Conservation (phyloP, 1,140 invertebrate genomes). For the Tetragnatha versicolor region DNA sequence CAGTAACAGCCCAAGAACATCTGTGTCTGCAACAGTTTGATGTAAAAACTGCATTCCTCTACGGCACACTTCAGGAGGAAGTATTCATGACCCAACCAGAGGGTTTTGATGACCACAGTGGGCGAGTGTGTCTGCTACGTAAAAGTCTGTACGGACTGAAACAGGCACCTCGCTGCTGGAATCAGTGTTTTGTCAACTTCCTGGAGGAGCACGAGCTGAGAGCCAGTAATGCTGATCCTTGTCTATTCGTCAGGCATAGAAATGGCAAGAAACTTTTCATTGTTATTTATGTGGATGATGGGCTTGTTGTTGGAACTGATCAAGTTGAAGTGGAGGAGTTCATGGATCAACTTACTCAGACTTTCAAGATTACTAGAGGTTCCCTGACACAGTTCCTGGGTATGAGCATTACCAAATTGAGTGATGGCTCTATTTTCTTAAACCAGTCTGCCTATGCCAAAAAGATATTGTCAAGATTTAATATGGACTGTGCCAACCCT, state of each 20-base stretch:
- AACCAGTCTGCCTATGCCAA: constrained; percentile 19
- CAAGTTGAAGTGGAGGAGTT: constrained; percentile 23
- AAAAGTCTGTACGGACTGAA: constrained; percentile 65
- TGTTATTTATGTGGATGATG: constrained; percentile 67
- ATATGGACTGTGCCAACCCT: constrained; percentile 46
- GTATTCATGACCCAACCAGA: constrained; percentile 58
- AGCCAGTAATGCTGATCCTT: constrained; percentile 19
- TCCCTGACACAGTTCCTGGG: constrained; percentile 29
- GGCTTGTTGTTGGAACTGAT: constrained; percentile 60
- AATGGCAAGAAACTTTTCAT: constrained; percentile 58
- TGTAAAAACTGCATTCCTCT: constrained; percentile 58
- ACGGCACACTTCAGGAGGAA: constrained; percentile 57
- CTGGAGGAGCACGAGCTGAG: neutral
- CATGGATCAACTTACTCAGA: neutral
- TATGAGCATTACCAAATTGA: constrained; percentile 16
- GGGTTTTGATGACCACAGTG: constrained; percentile 59
- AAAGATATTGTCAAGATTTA: constrained; percentile 47
- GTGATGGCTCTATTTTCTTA: constrained; percentile 40
- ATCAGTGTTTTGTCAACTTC: constrained; percentile 56
- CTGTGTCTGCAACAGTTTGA: constrained; percentile 57
- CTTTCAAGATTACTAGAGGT: constrained; percentile 40
- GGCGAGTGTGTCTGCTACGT: constrained; percentile 59
- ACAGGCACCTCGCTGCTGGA: constrained; percentile 64
- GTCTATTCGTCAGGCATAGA: constrained; percentile 28
- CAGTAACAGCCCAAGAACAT: neutral